Evolutionary conservation across 2,113 vertebrate genomes (phyloP).

Genomic region (Alouatta palliata): DNA sequence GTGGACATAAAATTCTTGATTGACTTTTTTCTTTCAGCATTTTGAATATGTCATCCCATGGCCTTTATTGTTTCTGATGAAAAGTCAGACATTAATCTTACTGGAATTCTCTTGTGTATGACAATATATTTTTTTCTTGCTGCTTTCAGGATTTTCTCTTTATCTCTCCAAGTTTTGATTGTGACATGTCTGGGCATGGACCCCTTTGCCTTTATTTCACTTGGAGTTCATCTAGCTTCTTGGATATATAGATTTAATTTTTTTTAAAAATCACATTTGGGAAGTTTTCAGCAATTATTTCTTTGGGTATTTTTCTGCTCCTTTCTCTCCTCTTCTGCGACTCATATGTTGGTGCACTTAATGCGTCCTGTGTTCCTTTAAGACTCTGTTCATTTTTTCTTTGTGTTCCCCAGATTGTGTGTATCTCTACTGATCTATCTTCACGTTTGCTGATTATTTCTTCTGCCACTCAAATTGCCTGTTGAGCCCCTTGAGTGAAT

Average conservation of each 20-base stretch:
- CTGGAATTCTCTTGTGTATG: background rate
- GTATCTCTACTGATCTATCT: background rate
- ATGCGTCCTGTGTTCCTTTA: background rate
- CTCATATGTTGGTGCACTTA: background rate
- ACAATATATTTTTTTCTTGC: background rate
- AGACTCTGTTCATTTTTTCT: background rate
- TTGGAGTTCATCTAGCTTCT: background rate
- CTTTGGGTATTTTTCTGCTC: background rate
- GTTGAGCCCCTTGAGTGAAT: background rate
- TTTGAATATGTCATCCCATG: background rate
- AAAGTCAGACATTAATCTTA: slow-evolving; percentile 1
- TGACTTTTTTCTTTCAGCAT: background rate
- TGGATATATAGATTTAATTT: background rate
- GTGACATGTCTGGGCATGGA: background rate
- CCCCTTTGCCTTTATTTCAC: background rate
- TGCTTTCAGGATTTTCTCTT: background rate
- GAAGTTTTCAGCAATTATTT: slow-evolving; percentile 21
- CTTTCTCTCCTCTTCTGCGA: background rate
- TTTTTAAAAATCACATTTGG: background rate
- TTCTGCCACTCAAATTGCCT: background rate
- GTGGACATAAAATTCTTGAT: background rate
- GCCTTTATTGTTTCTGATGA: background rate
- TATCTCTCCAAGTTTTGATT: background rate
- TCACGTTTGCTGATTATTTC: background rate
- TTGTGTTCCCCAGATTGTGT: background rate